Evolutionary conservation across 2,888 invertebrate genomes (phyloP), one percentile per base, ranked within the genome.

Genomic region (Lepidochitona cinerea): DNA sequence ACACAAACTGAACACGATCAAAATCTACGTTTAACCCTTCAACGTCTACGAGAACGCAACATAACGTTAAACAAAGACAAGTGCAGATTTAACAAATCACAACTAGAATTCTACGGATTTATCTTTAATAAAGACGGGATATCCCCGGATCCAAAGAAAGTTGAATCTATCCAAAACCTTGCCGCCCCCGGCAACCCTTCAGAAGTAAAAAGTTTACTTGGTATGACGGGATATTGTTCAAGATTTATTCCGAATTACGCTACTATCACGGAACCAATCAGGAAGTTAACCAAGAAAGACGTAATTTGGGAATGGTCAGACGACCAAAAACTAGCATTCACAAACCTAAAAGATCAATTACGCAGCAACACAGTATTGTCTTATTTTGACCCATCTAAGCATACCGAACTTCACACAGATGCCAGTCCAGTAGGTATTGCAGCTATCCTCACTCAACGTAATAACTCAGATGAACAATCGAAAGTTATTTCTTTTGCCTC

Each of bases 341-440:
- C 14, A 23, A 52, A 0, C 0, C n/a, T 72, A 32, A 68, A 68
- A 66, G 29, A 37, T 5, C 32, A n/a, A 18, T 41, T 71, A 12
- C 49, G 70, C 35, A 49, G 68, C 70, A 78, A 23, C 37, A 70
- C 52, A 77, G 79, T 68, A 52, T 37, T 33, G 53, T 37, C 66
- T n/a, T 75, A 52, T 35, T 75, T 67, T 33, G 59, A 75, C 52
- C 41, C 71, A 36, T n/a, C n/a, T n/a, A 41, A 68, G 41, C 12
- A 23, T 14, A 68, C 14, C 2, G 69, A 73, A 37, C 36, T 75
- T 18, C 23, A 54, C 35, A 75, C 70, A 2, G 67, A 75, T 68
- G 76, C 70, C 4, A 74, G 73, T 65, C 77, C 78, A 14, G 66
- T 70, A 33, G 77, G 77, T 18, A 12, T 77, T 12, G 77, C 68